Percentiles rank a stretch among this genome's conserved stretches.
Evolutionary conservation across 2,797 vertebrate genomes (phyloP).

Genomic region (Moxostoma hubbsi): DNA sequence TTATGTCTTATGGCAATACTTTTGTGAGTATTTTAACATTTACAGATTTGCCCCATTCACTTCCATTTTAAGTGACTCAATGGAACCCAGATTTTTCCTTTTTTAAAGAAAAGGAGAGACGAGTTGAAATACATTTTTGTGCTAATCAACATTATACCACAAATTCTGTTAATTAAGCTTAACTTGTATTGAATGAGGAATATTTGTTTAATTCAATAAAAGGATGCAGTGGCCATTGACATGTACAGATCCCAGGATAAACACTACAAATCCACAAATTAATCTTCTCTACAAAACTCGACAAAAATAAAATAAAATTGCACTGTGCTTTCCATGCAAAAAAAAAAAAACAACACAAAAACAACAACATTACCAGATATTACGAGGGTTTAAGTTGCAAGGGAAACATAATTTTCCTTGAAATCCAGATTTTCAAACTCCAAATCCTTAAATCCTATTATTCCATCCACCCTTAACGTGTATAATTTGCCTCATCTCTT

Average conservation of each 20-base stretch:
- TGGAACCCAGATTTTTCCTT: no score
- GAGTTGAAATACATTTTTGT: no score
- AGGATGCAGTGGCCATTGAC: conserved; percentile 3
- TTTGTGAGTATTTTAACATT: no score
- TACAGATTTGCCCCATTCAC: no score
- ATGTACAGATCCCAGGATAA: background rate
- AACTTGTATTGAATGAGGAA: no score
- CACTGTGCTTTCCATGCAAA: background rate
- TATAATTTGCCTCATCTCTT: conserved; percentile 49
- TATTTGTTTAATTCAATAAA: background rate
- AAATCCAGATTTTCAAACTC: conserved; percentile 22
- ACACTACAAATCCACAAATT: conserved; percentile 3
- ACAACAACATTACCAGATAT: conserved; percentile 1
- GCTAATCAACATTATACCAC: no score
- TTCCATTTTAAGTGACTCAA: no score
- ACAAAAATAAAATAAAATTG: no score
- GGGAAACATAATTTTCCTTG: conserved; percentile 21
- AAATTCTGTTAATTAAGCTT: no score
- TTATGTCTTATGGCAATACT: no score
- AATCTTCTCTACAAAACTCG: background rate
- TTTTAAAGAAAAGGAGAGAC: no score
- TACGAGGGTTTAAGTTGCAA: conserved; percentile 8
- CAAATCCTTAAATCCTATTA: conserved; percentile 46
- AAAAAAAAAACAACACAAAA: no score
- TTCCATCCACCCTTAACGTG: conserved; percentile 31